Conservation (phyloP, 2,888 invertebrate genomes). For the Eueremaeus valkanovi region DNA sequence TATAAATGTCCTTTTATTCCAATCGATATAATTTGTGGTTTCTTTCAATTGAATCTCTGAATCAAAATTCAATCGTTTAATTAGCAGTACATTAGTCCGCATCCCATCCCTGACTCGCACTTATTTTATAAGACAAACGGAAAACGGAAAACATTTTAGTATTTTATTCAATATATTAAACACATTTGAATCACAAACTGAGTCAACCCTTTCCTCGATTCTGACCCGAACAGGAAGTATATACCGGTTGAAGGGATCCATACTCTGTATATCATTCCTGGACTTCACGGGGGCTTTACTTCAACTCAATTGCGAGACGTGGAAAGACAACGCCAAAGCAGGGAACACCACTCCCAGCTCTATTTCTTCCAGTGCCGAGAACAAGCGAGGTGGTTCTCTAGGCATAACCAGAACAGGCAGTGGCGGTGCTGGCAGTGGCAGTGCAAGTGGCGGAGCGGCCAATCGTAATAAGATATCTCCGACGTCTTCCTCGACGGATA, state of each 20-base stretch:
- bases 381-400: conserved; percentile 36
- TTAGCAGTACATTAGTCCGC: too few relatives aligned
- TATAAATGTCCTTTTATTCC: too few relatives aligned
- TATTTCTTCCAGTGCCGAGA: conserved; percentile 20
- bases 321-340: conserved; percentile 64
- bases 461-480: conserved; percentile 41
- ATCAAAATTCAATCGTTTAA: too few relatives aligned
- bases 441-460: not conserved
- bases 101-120: too few relatives aligned
- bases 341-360: conserved; percentile 29
- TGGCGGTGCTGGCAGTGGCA: not conserved
- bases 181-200: too few relatives aligned
- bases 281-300: conserved; percentile 91
- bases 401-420: conserved; percentile 37
- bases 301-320: conserved; percentile 82
- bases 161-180: too few relatives aligned
- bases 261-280: conserved; percentile 89
- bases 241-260: conserved; percentile 92
- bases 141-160: too few relatives aligned
- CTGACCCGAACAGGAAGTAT: conserved; percentile 65
- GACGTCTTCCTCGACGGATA: conserved; percentile 44
- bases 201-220: too few relatives aligned
- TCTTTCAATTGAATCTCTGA: too few relatives aligned
- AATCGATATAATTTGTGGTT: too few relatives aligned
- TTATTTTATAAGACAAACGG: too few relatives aligned